Conservation (phyloP, 2,888 invertebrate genomes). For the Busseola fusca region DNA sequence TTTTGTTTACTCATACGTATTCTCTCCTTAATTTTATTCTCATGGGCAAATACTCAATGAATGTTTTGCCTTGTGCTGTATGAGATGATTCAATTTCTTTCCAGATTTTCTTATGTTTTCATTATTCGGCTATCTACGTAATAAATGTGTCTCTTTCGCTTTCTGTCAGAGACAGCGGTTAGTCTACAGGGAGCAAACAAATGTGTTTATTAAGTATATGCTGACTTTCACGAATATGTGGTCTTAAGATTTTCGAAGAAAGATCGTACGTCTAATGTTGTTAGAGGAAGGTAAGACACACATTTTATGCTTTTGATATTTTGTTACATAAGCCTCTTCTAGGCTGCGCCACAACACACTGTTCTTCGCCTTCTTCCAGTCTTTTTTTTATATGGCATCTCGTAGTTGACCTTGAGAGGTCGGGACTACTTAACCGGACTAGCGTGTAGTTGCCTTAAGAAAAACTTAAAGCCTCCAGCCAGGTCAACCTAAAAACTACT, state of each 20-base stretch:
- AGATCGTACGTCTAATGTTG: neutral
- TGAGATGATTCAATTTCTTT: conserved; percentile 39
- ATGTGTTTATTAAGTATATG: conserved; percentile 23
- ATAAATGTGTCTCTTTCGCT: conserved; percentile 40
- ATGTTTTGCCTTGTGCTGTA: conserved; percentile 20
- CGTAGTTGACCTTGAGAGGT: too few relatives aligned
- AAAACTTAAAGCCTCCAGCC: too few relatives aligned
- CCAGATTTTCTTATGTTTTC: conserved; percentile 35
- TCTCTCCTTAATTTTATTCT: conserved; percentile 30
- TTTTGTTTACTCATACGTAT: conserved; percentile 15
- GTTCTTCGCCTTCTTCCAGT: too few relatives aligned
- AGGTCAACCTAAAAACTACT: too few relatives aligned
- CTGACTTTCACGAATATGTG: conserved; percentile 2
- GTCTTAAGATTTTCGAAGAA: neutral
- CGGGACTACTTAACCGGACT: too few relatives aligned
- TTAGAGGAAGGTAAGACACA: neutral
- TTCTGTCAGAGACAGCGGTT: conserved; percentile 12
- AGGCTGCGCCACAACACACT: too few relatives aligned
- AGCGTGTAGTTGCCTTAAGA: too few relatives aligned
- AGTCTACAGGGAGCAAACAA: conserved; percentile 29
- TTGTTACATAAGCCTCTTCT: neutral
- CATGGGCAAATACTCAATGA: conserved; percentile 43
- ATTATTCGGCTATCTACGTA: conserved; percentile 40
- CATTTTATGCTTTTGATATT: neutral
- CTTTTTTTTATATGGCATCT: too few relatives aligned